These are phyloP conservation scores for Eristalinus aeneus DNA, from an alignment of 2,888 invertebrate species.

Conservation along the genomic window DNA sequence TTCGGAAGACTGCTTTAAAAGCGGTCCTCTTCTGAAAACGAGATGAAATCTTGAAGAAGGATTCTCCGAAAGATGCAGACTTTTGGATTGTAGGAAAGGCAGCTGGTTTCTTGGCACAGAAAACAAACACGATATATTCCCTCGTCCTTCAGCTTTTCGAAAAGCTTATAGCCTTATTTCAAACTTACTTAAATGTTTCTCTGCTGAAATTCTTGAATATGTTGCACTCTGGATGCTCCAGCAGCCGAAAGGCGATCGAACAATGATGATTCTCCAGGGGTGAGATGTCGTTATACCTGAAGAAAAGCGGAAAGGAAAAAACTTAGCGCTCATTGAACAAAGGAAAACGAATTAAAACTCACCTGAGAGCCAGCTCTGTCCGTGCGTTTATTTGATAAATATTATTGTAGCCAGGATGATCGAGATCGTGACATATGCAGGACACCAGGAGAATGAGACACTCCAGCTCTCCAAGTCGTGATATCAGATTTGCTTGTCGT, in stretches of 20 bases:
- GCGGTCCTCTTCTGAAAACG: no score
- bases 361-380: slow-evolving; percentile 89
- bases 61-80: no score
- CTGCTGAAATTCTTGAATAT: slow-evolving; percentile 87
- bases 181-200: slow-evolving; percentile 83
- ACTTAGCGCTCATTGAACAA: neutral
- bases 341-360: slow-evolving; percentile 25
- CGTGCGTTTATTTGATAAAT: slow-evolving; percentile 92
- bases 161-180: no score
- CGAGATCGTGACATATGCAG: slow-evolving; percentile 90
- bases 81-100: no score
- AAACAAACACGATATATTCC: no score
- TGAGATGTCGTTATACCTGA: slow-evolving; percentile 90
- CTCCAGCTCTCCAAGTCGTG: slow-evolving; percentile 88
- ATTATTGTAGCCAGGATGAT: slow-evolving; percentile 90
- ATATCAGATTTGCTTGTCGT: slow-evolving; percentile 86
- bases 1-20: no score
- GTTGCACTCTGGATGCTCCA: slow-evolving; percentile 90
- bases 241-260: slow-evolving; percentile 90
- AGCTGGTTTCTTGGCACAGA: no score
- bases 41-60: no score
- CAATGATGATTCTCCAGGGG: slow-evolving; percentile 93
- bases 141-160: no score
- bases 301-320: neutral
- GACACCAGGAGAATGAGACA: slow-evolving; percentile 89